Evolutionary conservation across 1,140 invertebrate species (phyloP), one percentile per base, ranked within the genome.

Genomic region (Scaptomyza graminum): DNA sequence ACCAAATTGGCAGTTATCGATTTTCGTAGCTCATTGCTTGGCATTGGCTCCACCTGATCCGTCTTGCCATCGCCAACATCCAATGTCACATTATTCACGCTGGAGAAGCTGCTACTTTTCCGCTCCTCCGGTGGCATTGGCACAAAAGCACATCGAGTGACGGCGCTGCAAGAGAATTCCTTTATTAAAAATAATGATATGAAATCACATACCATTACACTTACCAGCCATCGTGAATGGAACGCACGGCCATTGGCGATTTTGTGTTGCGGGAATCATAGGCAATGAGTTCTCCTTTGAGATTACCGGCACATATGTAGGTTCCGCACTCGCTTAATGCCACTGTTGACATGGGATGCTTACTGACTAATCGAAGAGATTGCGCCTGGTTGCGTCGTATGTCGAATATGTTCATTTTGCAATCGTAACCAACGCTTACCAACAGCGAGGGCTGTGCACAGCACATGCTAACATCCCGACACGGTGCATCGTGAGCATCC

Each of bases 361-460:
- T 59, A 31, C 80, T 78, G 16, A 41, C 61, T 15, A 90, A 16
- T 5, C 85, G 74, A n/a, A 68, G 55, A 0, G 75, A 55, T 0
- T 74, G 61, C 0, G 79, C 62, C 16, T 81, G 74, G 31, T 74
- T 77, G 2, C 76, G 70, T 0, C 91, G 59, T 25, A 81, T 81
- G 62, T 92, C 91, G 34, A 90, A 92, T 25, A 92, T 79, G 70
- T 92, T 92, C 3, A 92, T 83, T 31, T 76, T 78, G 57, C 82
- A 91, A 61, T 92, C 91, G 54, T 90, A 92, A 0, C 91, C 91
- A 51, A 85, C 90, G 49, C 79, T 90, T 59, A 91, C 74, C 59
- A 92, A 67, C 43, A 88, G 49, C 18, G 85, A 74, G 4, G 88
- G 90, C 25, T 75, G 77, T 0, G 63, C 49, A 1, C 57, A 43